Base-by-base conservation (phyloP, 1,140 invertebrate species). In the Agrilus planipennis region DNA sequence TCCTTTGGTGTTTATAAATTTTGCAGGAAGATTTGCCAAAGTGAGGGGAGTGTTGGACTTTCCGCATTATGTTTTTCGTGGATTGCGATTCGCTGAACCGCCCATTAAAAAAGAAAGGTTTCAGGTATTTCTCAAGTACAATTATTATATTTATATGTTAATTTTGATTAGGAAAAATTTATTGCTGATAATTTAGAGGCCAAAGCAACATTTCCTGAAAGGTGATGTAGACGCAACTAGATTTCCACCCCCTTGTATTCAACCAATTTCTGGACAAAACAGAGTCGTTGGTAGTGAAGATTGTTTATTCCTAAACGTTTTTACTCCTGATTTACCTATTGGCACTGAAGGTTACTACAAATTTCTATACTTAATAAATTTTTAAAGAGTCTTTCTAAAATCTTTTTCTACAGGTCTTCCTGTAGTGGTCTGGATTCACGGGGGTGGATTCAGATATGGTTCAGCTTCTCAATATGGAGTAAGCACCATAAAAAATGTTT, bases 291-390 rank as follows among this genome's bases (percentile, higher is more conserved):
- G 74, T 14, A 70, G 65, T 23, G 81, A 84, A 50, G 83, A 91
- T 62, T 91, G 88, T 58, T 62, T 89, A 7, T 83, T 80, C 45
- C 62, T 90, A 2, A 89, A 91, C 56, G 69, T 91, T 7, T 89
- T 85, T 55, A 75, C 79, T 0, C 86, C 84, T 16, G 58, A 61
- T 22, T 63, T 76, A 39, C 73, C 72, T 1, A 67, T 72, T 35
- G 58, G 65, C 37, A 62, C 59, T 9, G 65, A 62, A 53, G 60
- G 60, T 53, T 44, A 27, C 20, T 10, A n/a, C 4, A 22, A 37
- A 37, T 29, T 29, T 25, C 6, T 25, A n/a, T 7, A 6, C 15
- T 31, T 6, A 9, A 9, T 31, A 9, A 31, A 10, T 31, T 35
- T 22, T n/a, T n/a, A n/a, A n/a, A n/a, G n/a, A n/a, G n/a, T n/a